Percentiles rank a stretch among this genome's conserved stretches.
Conservation (phyloP, 2,888 invertebrate genomes). For the Sinohyriopsis cumingii region DNA sequence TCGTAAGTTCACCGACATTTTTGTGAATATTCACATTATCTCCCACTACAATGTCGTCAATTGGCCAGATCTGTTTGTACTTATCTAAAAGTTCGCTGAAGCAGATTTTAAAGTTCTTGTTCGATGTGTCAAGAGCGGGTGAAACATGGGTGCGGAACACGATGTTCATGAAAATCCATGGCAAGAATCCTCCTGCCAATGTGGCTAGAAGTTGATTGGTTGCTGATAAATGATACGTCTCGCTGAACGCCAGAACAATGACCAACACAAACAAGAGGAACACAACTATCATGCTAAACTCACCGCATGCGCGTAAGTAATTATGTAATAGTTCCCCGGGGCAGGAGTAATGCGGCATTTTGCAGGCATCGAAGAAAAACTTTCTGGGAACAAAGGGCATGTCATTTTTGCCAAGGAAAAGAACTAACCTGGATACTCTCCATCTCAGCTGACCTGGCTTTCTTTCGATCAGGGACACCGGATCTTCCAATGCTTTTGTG, state of each 20-base stretch:
- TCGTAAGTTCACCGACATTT: too few species aligned
- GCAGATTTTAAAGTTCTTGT: constrained; percentile 30
- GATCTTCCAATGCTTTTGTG: constrained; percentile 25
- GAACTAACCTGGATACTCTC: constrained; percentile 22
- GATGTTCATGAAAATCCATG: constrained; percentile 38
- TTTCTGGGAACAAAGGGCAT: constrained; percentile 33
- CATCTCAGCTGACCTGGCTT: constrained; percentile 24
- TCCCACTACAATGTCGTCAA: constrained; percentile 27
- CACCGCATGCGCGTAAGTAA: constrained; percentile 27
- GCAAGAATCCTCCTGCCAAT: constrained; percentile 43
- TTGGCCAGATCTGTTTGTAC: constrained; percentile 30
- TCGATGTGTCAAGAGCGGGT: constrained; percentile 16
- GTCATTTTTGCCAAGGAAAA: constrained; percentile 36
- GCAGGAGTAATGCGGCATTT: constrained; percentile 35
- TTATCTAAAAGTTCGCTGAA: constrained; percentile 23
- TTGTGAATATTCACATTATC: not conserved
- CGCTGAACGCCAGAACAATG: constrained; percentile 44
- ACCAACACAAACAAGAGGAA: constrained; percentile 43
- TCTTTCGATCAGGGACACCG: constrained; percentile 12
- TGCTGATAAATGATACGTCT: constrained; percentile 39
- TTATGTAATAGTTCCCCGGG: constrained; percentile 34
- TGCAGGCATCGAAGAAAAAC: constrained; percentile 39
- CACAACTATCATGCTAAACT: constrained; percentile 27
- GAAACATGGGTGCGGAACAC: constrained; percentile 29
- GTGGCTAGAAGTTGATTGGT: constrained; percentile 40